Evolutionary conservation across 2,888 invertebrate species (phyloP), one percentile per base, ranked within the genome.

Genomic region (Dorcus parallelipipedus): DNA sequence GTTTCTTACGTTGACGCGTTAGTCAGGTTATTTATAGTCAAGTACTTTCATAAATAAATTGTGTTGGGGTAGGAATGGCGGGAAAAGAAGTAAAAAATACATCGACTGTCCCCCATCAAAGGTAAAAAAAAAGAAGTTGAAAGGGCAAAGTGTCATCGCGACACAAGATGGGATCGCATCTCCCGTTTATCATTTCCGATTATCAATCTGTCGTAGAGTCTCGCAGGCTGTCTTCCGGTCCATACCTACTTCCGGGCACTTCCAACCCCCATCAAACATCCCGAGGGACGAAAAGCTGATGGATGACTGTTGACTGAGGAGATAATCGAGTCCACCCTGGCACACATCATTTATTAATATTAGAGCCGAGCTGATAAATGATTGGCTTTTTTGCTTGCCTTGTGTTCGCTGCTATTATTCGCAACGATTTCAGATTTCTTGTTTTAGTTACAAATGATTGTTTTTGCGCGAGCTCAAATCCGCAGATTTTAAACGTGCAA

Each of bases 301-400:
- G 54, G 60, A 64, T 64, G 62, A 64, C 55, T 59, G 59, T 63
- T 63, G 64, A 64, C 62, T 64, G 56, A 57, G 57, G 54, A 59
- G 62, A 64, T 64, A 64, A 64, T 64, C 61, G 62, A 58, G 60
- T 54, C 57, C 58, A 58, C 56, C 62, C 61, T 59, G 54, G 59
- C 47, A 43, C 60, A 53, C 62, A 62, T 62, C 61, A 61, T 62
- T 64, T 63, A 64, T 64, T 64, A 64, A 63, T 64, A 63, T 64
- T 64, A 59, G 56, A 59, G 61, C 56, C 47, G 55, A 20, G 57
- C 45, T 62, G 62, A 62, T 60, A 62, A 60, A 62, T 57, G 62
- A 51, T 43, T 23, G 45, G 17, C 23, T 45, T 45, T 45, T 23
- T 23, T 45, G 14, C 45, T 20, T 23, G 17, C 45, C 45, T 45